These are phyloP conservation scores for Xestia ashworthii DNA, from an alignment of 2,888 invertebrate genomes.

Conservation along the genomic window DNA sequence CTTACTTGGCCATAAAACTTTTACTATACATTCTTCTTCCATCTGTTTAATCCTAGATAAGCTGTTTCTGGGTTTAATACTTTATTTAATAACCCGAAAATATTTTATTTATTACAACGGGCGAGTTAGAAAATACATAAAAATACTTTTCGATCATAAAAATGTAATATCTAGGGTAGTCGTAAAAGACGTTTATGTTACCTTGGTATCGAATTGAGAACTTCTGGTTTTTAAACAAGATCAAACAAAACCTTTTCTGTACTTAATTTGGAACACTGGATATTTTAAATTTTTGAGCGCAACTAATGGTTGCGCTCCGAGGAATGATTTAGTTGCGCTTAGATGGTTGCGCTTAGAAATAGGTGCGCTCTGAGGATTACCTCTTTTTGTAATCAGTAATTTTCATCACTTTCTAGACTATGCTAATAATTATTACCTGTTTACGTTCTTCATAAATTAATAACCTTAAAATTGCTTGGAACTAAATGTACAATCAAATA, in stretches of 20 bases:
- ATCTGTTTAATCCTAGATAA: conserved; percentile 56
- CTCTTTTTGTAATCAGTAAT: neutral
- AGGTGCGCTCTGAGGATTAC: too few species aligned
- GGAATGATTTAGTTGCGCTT: too few species aligned
- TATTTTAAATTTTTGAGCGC: too few species aligned
- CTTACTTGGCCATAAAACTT: conserved; percentile 46
- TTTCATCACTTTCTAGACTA: neutral
- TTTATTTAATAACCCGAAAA: conserved; percentile 39
- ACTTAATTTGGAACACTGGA: neutral
- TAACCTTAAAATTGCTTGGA: neutral
- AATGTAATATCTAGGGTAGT: conserved; percentile 6
- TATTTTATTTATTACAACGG: conserved; percentile 24
- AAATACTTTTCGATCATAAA: conserved; percentile 39
- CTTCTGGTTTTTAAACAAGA: neutral
- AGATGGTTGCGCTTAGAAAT: too few species aligned
- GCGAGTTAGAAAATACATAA: conserved; percentile 30
- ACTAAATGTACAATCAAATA: too few species aligned
- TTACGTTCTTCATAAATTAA: neutral
- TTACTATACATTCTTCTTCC: conserved; percentile 47
- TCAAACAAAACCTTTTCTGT: neutral
- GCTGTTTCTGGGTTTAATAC: conserved; percentile 38
- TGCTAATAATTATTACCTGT: neutral
- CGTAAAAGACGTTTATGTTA: conserved; percentile 9
- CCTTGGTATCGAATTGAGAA: neutral
- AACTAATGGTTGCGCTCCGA: too few species aligned